Evolutionary conservation across 2,888 invertebrate species (phyloP).

Genomic region (Myopa testacea): DNA sequence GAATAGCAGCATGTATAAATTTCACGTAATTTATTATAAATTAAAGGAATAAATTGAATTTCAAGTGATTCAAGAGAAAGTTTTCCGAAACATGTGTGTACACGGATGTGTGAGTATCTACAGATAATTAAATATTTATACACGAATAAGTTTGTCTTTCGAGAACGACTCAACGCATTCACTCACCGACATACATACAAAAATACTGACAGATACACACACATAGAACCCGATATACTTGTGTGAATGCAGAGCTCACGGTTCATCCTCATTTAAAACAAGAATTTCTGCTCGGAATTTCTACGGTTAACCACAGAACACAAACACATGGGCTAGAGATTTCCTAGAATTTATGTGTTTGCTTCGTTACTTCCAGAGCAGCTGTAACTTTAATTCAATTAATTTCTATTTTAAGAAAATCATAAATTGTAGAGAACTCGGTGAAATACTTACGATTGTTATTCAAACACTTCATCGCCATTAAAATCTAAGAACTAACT

Average conservation of each 20-base stretch:
- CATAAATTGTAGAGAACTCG: too few relatives aligned
- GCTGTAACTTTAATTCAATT: too few relatives aligned
- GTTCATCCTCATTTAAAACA: not conserved
- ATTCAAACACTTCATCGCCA: too few relatives aligned
- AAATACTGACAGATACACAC: not conserved
- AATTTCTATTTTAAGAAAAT: too few relatives aligned
- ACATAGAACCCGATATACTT: not conserved
- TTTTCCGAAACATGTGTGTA: too few relatives aligned
- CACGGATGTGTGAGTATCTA: too few relatives aligned
- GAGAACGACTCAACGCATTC: not conserved
- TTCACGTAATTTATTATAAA: not conserved
- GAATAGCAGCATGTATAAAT: not conserved
- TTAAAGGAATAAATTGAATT: not conserved
- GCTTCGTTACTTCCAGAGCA: too few relatives aligned
- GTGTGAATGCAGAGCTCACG: not conserved
- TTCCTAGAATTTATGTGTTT: too few relatives aligned
- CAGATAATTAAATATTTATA: conserved; percentile 2
- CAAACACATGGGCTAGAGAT: not conserved
- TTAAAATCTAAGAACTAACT: too few relatives aligned
- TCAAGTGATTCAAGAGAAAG: not conserved
- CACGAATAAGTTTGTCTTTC: not conserved
- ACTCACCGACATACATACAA: not conserved
- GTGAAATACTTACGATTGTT: too few relatives aligned
- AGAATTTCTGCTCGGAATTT: not conserved
- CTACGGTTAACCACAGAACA: not conserved